phyloP scores from a whole-genome alignment of 2,888 invertebrate genomes.

The Yponomeuta cagnagella region DNA sequence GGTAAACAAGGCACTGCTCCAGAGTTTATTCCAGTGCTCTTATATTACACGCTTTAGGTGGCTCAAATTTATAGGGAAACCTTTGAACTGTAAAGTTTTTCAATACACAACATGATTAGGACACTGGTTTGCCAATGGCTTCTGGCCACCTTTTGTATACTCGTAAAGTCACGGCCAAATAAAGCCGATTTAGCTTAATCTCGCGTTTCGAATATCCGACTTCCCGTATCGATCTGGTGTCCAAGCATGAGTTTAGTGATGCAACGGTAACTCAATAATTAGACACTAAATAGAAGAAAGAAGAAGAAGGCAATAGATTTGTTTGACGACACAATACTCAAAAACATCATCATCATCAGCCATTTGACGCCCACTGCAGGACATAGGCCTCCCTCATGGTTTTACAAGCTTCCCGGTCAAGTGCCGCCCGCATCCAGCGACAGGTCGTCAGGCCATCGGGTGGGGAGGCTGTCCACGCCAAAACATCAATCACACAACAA shows the following conservation, averaged over 20 bases:
- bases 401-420: no score
- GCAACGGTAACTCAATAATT: background rate
- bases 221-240: background rate
- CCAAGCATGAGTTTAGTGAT: background rate
- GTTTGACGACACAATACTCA: no score
- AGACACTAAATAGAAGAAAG: background rate
- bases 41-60: background rate
- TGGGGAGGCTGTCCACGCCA: no score
- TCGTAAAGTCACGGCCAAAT: conserved; percentile 19
- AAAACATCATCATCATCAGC: no score
- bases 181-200: conserved; percentile 53
- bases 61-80: background rate
- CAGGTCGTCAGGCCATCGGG: no score
- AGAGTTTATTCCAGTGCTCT: no score
- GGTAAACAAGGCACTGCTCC: no score
- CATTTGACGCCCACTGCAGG: no score
- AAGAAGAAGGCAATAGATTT: no score
- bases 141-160: background rate
- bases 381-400: no score
- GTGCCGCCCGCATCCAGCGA: no score
- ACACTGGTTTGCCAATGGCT: background rate
- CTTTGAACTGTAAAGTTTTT: background rate
- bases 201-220: conserved; percentile 37
- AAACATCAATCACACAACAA: no score
- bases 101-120: background rate